Evolutionary conservation across 2,797 vertebrate species (phyloP).

Genomic region (Emys orbicularis): DNA sequence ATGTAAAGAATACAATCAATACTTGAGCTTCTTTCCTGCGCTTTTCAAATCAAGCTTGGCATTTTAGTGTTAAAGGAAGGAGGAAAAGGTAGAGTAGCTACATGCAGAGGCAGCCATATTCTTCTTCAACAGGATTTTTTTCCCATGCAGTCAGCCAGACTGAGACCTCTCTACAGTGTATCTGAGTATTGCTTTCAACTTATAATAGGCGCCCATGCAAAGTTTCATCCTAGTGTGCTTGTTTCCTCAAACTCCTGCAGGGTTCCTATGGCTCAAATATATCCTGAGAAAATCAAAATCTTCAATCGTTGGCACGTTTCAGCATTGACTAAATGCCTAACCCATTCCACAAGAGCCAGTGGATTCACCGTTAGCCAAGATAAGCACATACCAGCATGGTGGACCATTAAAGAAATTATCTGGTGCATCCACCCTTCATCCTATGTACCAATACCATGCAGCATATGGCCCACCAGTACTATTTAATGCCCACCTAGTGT

Average conservation of each 20-base stretch:
- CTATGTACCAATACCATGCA: constrained; percentile 77
- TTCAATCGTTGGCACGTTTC: constrained; percentile 76
- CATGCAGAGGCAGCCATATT: constrained; percentile 89
- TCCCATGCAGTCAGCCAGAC: constrained; percentile 86
- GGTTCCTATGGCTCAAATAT: constrained; percentile 82
- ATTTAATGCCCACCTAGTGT: constrained; percentile 67
- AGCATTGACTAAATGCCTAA: constrained; percentile 66
- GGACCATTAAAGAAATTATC: constrained; percentile 65
- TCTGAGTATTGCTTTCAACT: constrained; percentile 83
- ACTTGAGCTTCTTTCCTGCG: constrained; percentile 85
- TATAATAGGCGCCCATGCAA: constrained; percentile 81
- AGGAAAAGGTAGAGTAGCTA: constrained; percentile 83
- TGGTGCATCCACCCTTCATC: constrained; percentile 76
- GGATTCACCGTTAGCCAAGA: constrained; percentile 76
- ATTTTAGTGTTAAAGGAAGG: constrained; percentile 84
- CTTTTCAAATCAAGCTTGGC: constrained; percentile 82
- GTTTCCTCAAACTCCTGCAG: constrained; percentile 80
- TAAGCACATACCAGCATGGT: constrained; percentile 71
- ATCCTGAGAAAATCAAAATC: constrained; percentile 85
- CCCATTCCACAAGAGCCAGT: constrained; percentile 78
- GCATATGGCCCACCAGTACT: constrained; percentile 76
- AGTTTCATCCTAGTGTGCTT: constrained; percentile 79
- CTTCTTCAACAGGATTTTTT: constrained; percentile 82
- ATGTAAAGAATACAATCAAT: constrained; percentile 92
- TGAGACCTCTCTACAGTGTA: constrained; percentile 80